phyloP scores from a whole-genome alignment of 2,888 invertebrate genomes.

The Cacoxenus indagator region DNA sequence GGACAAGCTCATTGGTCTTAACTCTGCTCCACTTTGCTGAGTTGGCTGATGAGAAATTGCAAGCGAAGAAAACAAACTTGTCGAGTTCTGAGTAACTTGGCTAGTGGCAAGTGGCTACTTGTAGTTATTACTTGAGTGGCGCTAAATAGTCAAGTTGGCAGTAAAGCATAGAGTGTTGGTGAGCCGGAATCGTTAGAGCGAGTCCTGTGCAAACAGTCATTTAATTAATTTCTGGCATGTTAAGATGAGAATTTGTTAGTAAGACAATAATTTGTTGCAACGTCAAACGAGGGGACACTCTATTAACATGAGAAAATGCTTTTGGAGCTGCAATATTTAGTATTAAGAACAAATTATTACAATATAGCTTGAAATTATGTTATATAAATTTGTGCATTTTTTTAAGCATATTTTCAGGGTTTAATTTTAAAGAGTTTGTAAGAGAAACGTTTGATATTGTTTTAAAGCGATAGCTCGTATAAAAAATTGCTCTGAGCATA shows the following conservation, averaged over 20 bases:
- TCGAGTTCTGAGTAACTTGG: neutral
- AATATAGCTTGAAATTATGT: no score
- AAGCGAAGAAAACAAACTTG: neutral
- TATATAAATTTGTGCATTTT: no score
- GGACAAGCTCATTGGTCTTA: neutral
- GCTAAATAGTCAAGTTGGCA: neutral
- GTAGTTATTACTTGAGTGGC: neutral
- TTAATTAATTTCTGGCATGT: conserved; percentile 1
- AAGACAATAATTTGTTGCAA: neutral
- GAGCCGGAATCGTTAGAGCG: neutral
- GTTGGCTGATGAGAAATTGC: neutral
- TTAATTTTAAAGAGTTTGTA: no score
- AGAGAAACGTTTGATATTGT: no score
- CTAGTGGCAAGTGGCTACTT: conserved; percentile 5
- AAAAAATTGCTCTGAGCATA: no score
- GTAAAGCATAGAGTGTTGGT: neutral
- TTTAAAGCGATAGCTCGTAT: no score
- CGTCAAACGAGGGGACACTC: no score
- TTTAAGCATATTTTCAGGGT: no score
- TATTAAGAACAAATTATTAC: no score
- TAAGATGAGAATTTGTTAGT: neutral
- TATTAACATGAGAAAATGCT: no score
- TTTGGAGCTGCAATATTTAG: no score
- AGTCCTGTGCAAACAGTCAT: neutral
- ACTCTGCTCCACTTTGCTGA: neutral